Percentiles rank a stretch among this genome's conserved stretches.
phyloP scores from a whole-genome alignment of 2,797 vertebrate species.

The Novumbra hubbsi region DNA sequence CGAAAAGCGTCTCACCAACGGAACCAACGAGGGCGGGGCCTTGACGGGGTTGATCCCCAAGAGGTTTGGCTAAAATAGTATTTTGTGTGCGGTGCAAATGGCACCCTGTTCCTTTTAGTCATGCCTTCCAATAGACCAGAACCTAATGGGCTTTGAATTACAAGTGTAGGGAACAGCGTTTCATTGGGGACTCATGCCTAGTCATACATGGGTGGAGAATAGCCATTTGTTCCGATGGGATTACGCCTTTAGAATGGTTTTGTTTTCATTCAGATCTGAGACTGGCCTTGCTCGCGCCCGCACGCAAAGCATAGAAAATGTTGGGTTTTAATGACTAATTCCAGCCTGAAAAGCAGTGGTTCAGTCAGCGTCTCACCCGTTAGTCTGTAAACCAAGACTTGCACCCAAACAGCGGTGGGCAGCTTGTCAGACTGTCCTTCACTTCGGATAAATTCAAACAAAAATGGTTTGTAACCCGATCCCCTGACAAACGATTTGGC shows the following conservation, averaged over 20 bases:
- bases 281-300: not conserved
- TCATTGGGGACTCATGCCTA: not conserved
- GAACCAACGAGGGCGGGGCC: conserved; percentile 65
- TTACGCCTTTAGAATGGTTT: conserved; percentile 12
- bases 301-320: not conserved
- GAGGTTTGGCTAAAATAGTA: no score
- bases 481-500: not conserved
- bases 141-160: not conserved
- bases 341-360: conserved; percentile 74
- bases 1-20: conserved; percentile 67
- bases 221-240: conserved; percentile 64
- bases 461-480: not conserved
- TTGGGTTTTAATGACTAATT: conserved; percentile 57
- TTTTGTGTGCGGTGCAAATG: no score
- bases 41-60: conserved; percentile 52
- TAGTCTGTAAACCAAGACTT: conserved; percentile 70
- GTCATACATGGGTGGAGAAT: conserved; percentile 19
- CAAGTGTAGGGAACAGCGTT: not conserved
- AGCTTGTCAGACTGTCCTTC: conserved; percentile 50
- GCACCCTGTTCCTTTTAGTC: no score
- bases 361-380: conserved; percentile 69
- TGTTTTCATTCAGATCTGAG: conserved; percentile 21
- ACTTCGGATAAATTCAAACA: not conserved
- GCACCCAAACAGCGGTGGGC: conserved; percentile 65
- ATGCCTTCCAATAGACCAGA: not conserved